phyloP scores from a whole-genome alignment of 2,888 invertebrate genomes.

The Microctonus brassicae region DNA sequence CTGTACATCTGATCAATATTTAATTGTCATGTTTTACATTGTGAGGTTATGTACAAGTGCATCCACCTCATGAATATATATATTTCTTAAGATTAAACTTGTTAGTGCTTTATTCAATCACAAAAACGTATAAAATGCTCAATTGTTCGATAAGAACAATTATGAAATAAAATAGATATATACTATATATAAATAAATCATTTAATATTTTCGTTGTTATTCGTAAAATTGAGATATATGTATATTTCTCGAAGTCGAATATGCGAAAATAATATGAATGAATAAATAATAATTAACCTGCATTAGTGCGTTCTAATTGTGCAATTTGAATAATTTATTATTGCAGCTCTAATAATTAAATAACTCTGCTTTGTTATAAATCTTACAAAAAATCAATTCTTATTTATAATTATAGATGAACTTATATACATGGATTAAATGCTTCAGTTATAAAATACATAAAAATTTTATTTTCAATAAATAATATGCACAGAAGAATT shows the following conservation, averaged over 20 bases:
- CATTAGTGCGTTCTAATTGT: no score
- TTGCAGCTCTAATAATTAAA: no score
- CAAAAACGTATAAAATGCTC: background rate
- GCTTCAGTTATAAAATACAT: no score
- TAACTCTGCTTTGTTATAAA: no score
- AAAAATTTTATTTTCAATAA: no score
- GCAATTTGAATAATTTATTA: no score
- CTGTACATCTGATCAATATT: conserved; percentile 38
- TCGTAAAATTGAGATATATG: background rate
- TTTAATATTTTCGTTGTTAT: background rate
- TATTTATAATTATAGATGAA: no score
- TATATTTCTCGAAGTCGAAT: background rate
- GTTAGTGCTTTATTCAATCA: background rate
- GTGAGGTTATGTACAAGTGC: conserved; percentile 39
- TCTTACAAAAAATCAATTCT: no score
- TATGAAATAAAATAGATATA: background rate
- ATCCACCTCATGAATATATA: conserved; percentile 38
- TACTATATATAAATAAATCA: background rate
- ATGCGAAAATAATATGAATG: background rate
- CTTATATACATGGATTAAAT: no score
- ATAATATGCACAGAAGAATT: no score
- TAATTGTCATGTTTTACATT: conserved; percentile 37
- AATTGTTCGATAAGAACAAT: background rate
- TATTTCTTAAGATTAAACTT: conserved; percentile 6
- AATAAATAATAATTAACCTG: background rate